Evolutionary conservation across 2,797 vertebrate species (phyloP), one percentile per base, ranked within the genome.

Genomic region (Balearica regulorum): DNA sequence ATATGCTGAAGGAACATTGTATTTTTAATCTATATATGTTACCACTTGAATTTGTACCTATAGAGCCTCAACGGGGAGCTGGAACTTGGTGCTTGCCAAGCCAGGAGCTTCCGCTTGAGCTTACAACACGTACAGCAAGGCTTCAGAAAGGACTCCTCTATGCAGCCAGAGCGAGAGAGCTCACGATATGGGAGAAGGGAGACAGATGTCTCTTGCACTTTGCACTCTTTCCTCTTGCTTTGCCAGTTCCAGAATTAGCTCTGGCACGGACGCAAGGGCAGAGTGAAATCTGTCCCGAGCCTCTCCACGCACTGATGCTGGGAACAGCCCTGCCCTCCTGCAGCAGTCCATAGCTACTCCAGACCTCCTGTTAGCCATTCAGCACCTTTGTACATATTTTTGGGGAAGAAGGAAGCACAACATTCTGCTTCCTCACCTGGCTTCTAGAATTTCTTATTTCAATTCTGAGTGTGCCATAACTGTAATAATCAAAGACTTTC

Each of bases 21-120:
- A 39, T 54, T 90, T 92, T 94, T 57, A 26, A 41, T 41, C 13
- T 33, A 3, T 29, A 31, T 24, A 14, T 31, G 1, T 35, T 76
- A 41, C 48, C 14, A 37, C n/a, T 78, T 58, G 28, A 61, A 14
- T 86, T 68, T 71, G 7, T 54, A 65, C 2, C 5, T 25, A 6
- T 11, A 31, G 22, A 68, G 2, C 16, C 8, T 54, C 18, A 39
- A 7, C 0, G 4, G 14, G 3, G 8, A 94, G 7, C 6, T 72
- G n/a, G 21, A 92, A 55, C 9, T 31, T 46, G 18, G 10, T 65
- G 28, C n/a, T 68, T 72, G 44, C 31, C 25, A 44, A 61, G 29
- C 13, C 4, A 10, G 17, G 11, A 84, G 2, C 22, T 76, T 87
- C 25, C 13, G 10, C 16, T 7, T 44, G 39, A 69, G 33, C 16